Conservation (phyloP, 2,113 vertebrate species). For the Elaphurus davidianus region DNA sequence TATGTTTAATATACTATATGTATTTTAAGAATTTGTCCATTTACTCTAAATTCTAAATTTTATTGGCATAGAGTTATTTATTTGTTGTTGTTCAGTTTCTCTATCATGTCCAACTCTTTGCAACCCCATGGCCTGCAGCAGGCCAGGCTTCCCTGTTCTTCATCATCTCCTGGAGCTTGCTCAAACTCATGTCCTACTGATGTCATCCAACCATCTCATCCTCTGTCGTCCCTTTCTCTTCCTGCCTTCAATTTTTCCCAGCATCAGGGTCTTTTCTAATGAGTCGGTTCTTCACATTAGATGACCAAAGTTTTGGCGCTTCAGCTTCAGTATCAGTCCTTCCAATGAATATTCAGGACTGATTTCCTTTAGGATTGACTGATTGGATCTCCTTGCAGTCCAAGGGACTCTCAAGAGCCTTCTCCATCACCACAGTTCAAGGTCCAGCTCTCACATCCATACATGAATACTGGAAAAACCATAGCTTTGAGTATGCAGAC, state of each 20-base stretch:
- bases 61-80: background rate
- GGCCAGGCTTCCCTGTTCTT: background rate
- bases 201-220: background rate
- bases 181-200: background rate
- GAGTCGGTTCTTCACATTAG: background rate
- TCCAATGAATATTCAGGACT: background rate
- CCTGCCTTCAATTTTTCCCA: background rate
- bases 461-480: background rate
- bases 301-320: background rate
- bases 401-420: background rate
- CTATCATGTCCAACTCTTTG: background rate
- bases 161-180: background rate
- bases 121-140: background rate
- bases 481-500: background rate
- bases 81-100: background rate
- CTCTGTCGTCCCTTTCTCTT: background rate
- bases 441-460: background rate
- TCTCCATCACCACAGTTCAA: background rate
- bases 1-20: background rate
- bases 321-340: background rate
- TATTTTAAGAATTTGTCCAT: background rate
- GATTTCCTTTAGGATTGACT: background rate
- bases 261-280: background rate
- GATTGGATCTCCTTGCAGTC: background rate
- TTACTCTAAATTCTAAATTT: background rate